These are phyloP conservation scores for Spialia ferax DNA, from an alignment of 2,888 invertebrate species.

Conservation along the genomic window DNA sequence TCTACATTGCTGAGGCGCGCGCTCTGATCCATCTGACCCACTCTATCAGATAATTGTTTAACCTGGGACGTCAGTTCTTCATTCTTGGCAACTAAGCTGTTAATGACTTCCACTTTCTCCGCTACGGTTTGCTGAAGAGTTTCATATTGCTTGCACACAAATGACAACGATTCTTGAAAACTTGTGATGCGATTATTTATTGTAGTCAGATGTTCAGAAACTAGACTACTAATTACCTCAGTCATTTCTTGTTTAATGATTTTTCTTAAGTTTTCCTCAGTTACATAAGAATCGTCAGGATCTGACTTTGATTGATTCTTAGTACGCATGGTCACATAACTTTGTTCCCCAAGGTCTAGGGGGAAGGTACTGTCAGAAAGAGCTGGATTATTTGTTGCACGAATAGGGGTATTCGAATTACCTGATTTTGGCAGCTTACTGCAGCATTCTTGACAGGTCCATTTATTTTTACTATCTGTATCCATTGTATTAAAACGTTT, in stretches of 20 bases:
- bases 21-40: background rate
- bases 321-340: background rate
- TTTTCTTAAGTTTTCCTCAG: background rate
- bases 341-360: background rate
- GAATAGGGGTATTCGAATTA: background rate
- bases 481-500: slow-evolving; percentile 3
- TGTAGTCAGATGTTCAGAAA: background rate
- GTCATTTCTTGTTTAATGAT: background rate
- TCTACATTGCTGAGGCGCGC: background rate
- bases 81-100: background rate
- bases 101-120: background rate
- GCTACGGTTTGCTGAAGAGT: background rate
- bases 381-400: background rate
- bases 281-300: background rate
- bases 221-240: background rate
- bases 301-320: background rate
- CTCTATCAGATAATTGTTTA: background rate
- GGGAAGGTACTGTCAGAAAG: background rate
- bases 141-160: background rate
- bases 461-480: background rate
- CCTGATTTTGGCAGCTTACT: background rate
- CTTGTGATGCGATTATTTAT: background rate
- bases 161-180: background rate
- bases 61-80: background rate
- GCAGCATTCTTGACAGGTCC: slow-evolving; percentile 9